Evolutionary conservation across 2,888 invertebrate genomes (phyloP).

Genomic region (Ferdinandea cuprea): DNA sequence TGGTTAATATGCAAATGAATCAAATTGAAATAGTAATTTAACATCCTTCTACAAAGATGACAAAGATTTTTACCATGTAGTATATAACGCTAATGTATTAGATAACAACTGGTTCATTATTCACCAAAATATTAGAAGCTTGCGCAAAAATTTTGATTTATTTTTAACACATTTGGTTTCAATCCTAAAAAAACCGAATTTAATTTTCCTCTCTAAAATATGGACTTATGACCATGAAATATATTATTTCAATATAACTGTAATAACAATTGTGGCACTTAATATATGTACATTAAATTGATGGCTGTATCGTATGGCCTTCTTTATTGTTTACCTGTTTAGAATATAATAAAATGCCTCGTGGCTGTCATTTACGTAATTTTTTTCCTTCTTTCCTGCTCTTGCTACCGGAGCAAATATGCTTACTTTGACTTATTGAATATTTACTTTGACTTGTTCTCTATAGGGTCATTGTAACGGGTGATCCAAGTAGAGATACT

Average conservation of each 20-base stretch:
- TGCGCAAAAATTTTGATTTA: conserved; percentile 31
- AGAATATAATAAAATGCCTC: no score
- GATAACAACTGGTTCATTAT: background rate
- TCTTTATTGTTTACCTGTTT: no score
- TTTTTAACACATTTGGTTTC: conserved; percentile 7
- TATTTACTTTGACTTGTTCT: no score
- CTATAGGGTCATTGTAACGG: no score
- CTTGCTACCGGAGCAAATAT: no score
- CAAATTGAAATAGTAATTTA: background rate
- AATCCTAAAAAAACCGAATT: conserved; percentile 25
- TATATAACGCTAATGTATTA: background rate
- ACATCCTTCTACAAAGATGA: background rate
- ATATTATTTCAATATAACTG: conserved; percentile 14
- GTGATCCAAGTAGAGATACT: no score
- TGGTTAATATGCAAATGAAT: background rate
- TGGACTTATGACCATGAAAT: conserved; percentile 20
- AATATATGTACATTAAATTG: no score
- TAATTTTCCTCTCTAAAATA: conserved; percentile 25
- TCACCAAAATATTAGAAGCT: conserved; percentile 38
- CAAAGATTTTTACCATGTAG: background rate
- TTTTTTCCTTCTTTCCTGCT: no score
- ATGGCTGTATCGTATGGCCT: no score
- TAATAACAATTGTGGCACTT: no score
- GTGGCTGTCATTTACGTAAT: no score
- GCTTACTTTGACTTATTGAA: no score